Conservation (phyloP, 92 coral and sea anemone species). For the Hydrozoanthus gracilis region DNA sequence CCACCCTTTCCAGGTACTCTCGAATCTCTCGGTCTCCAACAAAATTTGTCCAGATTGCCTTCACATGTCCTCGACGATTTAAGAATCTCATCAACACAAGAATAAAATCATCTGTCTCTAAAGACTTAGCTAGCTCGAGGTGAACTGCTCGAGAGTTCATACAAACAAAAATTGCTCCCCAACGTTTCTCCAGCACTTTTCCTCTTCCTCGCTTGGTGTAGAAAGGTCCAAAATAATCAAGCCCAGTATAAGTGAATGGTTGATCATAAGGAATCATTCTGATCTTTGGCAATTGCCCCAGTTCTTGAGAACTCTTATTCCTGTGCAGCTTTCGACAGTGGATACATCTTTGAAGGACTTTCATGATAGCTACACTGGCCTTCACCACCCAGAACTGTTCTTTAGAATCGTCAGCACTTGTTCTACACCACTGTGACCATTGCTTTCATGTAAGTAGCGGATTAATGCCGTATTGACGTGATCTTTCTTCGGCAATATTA, state of each 20-base stretch:
- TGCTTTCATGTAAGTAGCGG: conserved; percentile 27
- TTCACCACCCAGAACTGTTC: conserved; percentile 57
- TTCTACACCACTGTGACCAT: conserved; percentile 66
- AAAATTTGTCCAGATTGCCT: neutral
- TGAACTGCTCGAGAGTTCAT: conserved; percentile 67
- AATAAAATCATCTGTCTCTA: conserved; percentile 52
- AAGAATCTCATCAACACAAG: neutral
- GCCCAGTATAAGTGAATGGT: conserved; percentile 49
- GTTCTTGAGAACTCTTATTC: conserved; percentile 32
- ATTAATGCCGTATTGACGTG: conserved; percentile 43
- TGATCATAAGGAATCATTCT: conserved; percentile 61
- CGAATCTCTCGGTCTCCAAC: conserved; percentile 45
- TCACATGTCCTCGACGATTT: neutral
- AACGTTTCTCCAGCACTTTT: conserved; percentile 56
- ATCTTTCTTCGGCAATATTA: conserved; percentile 50
- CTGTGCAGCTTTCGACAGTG: conserved; percentile 43
- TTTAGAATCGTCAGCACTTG: conserved; percentile 44
- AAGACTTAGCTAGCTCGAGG: conserved; percentile 59
- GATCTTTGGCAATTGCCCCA: conserved; percentile 55
- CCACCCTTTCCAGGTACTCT: conserved; percentile 42
- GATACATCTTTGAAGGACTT: conserved; percentile 45
- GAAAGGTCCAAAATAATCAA: conserved; percentile 71
- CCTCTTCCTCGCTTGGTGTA: conserved; percentile 67
- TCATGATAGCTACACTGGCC: conserved; percentile 56
- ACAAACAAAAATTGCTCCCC: conserved; percentile 57